These are phyloP conservation scores for Chrysemys picta DNA, from an alignment of 2,113 vertebrate genomes.

Conservation along the genomic window DNA sequence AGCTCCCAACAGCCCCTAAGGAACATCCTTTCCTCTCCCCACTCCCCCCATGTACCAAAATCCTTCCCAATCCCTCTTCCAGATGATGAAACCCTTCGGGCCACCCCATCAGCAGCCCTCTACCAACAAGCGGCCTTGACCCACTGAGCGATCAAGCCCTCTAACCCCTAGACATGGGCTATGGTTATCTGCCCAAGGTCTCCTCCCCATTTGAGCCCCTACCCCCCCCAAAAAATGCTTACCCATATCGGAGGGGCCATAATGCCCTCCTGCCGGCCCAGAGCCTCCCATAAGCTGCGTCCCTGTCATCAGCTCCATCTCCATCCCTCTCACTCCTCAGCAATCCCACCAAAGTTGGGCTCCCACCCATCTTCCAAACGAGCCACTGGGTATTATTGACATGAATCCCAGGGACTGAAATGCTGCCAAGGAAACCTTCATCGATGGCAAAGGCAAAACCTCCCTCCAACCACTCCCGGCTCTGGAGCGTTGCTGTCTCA, in stretches of 20 bases:
- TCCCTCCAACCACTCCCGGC: background rate
- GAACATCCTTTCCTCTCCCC: background rate
- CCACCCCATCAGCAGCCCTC: background rate
- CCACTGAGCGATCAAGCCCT: background rate
- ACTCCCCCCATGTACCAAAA: background rate
- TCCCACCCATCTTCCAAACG: background rate
- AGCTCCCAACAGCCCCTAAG: background rate
- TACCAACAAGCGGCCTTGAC: background rate
- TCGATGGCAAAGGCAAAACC: background rate
- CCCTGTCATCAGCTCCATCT: background rate
- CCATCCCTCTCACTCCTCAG: background rate
- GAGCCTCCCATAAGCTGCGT: background rate
- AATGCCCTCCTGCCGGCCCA: background rate
- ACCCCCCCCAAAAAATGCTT: background rate
- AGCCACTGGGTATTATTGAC: background rate
- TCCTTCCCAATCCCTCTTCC: background rate
- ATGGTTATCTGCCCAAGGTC: background rate
- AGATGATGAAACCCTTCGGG: background rate
- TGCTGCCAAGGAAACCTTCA: background rate
- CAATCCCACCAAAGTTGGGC: background rate
- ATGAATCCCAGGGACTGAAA: background rate
- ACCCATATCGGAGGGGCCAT: background rate
- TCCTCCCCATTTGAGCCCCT: background rate
- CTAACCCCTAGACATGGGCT: background rate
- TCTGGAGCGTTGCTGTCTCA: background rate